Evolutionary conservation across 1,140 invertebrate genomes (phyloP).

Genomic region (Leptestheria dahalacensis): DNA sequence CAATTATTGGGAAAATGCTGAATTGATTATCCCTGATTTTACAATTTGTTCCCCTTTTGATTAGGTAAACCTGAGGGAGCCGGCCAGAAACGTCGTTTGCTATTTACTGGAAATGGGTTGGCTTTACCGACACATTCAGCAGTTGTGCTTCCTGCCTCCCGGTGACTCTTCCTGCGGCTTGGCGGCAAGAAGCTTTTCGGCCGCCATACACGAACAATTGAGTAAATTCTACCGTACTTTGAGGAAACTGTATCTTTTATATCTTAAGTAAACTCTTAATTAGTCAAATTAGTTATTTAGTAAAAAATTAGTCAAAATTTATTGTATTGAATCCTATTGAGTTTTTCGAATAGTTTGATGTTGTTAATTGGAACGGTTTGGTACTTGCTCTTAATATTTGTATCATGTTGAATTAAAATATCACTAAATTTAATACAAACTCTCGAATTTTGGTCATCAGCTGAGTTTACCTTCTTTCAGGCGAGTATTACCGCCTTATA

Average conservation of each 20-base stretch:
- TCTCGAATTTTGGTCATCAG: background rate
- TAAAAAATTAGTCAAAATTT: too few species aligned
- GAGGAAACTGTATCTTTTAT: background rate
- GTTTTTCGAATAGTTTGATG: too few species aligned
- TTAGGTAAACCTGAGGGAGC: conserved; percentile 32
- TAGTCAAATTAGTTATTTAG: too few species aligned
- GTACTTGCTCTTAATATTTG: too few species aligned
- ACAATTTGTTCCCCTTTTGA: too few species aligned
- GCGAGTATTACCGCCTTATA: conserved; percentile 72
- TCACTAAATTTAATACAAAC: background rate
- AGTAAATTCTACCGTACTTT: conserved; percentile 25
- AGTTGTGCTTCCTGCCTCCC: conserved; percentile 42
- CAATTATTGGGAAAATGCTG: too few species aligned
- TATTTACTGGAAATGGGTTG: conserved; percentile 71
- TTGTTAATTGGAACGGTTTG: too few species aligned
- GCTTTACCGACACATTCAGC: conserved; percentile 60
- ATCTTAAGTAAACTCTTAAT: background rate
- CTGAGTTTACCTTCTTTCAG: background rate
- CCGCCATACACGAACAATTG: conserved; percentile 68
- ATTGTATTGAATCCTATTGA: too few species aligned
- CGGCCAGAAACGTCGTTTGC: conserved; percentile 36
- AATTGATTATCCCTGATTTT: too few species aligned
- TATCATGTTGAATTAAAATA: too few species aligned
- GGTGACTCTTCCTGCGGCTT: conserved; percentile 41
- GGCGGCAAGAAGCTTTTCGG: conserved; percentile 70